Base-by-base conservation (phyloP, 2,888 invertebrate species). In the Mellilla xanthometata region DNA sequence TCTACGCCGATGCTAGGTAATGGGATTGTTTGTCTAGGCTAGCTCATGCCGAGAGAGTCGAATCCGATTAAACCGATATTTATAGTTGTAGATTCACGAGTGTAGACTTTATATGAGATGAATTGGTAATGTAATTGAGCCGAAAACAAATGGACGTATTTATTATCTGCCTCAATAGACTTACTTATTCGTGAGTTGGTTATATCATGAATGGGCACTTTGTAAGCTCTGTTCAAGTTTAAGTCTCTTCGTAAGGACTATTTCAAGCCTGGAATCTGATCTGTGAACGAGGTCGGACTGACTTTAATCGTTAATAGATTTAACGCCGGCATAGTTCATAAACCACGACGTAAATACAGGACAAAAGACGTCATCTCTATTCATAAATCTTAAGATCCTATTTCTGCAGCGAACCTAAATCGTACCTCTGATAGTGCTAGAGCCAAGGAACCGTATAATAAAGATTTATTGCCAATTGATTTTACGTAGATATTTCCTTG, bases 21-120 rank as follows among this genome's bases (percentile, higher is more conserved):
- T 54, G 34, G 49, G 40, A 41, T 49, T 56, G 55, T 60, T 60
- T 58, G 46, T 55, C 49, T 46, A 42, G 39, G 55, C 49, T 46
- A 44, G 40, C 35, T 46, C 41, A 45, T 30, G 32, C 45, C 31
- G 32, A 42, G 19, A 32, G 26, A 22, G 41, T 33, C 23, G 40
- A 47, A 51, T 48, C 33, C 41, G 30, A 44, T 42, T 46, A 24
- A 49, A 51, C 35, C 27, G 35, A 46, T 45, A 36, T 39, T 39
- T 46, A 32, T 38, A 34, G 41, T 28, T 24, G 30, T 15, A 41
- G 31, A 41, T 27, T 27, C 10, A 26, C 12, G 27, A 13, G 2
- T 11, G 33, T 12, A 41, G 23, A 39, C 24, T 46, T 44, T 46
- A 36, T 31, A 41, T 44, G 15, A 40, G 23, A 43, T 24, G 10